phyloP scores from a whole-genome alignment of 2,888 invertebrate species.

The Ophion ventricosus region DNA sequence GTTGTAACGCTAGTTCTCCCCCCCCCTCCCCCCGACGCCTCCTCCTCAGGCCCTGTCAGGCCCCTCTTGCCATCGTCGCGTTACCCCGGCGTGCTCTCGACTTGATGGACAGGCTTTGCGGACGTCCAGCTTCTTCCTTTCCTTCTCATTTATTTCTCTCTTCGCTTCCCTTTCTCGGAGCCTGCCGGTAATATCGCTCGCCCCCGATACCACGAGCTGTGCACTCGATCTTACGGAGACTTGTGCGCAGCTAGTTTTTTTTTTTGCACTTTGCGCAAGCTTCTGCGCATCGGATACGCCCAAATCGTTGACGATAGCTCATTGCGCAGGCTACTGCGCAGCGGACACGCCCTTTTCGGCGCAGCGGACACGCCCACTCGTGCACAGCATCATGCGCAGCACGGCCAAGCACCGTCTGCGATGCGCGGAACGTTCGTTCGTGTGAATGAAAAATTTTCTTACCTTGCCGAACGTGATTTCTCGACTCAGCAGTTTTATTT shows the following conservation, averaged over 20 bases:
- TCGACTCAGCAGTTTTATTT: not conserved
- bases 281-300: slow-evolving; percentile 2
- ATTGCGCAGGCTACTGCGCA: slow-evolving; percentile 7
- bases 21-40: too few relatives aligned
- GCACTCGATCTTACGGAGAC: too few relatives aligned
- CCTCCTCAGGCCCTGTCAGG: not conserved
- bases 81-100: slow-evolving; percentile 70
- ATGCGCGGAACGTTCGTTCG: not conserved
- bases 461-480: not conserved
- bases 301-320: not conserved
- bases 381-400: not conserved
- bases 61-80: slow-evolving; percentile 9
- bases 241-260: too few relatives aligned
- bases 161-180: slow-evolving; percentile 23
- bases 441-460: not conserved
- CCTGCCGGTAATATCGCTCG: slow-evolving; percentile 43
- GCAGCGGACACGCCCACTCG: not conserved
- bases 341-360: not conserved
- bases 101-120: slow-evolving; percentile 77
- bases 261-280: slow-evolving; percentile 20
- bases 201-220: slow-evolving; percentile 15
- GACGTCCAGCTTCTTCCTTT: slow-evolving; percentile 65
- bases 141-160: slow-evolving; percentile 35
- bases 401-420: not conserved
- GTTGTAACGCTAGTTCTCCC: slow-evolving; percentile 49